Evolutionary conservation across 2,797 vertebrate genomes (phyloP), one percentile per base, ranked within the genome.

Genomic region (Luscinia megarhynchos): DNA sequence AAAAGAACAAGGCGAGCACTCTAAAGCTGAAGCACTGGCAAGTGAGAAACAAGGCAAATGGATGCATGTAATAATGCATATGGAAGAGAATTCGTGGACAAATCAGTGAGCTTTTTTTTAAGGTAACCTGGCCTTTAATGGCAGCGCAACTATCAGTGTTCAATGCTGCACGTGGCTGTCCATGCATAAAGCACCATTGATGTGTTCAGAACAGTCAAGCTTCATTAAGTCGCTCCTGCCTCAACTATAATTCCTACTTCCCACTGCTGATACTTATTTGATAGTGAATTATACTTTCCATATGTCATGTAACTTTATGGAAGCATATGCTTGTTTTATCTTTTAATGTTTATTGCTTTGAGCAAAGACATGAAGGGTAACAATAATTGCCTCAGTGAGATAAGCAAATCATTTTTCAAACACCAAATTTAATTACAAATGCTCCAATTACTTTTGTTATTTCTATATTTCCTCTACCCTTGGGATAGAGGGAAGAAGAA

Each of bases 401-500:
- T 55, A 83, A 74, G 50, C 29, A 81, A 62, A 74, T 67, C 9
- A 66, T 48, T 82, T 84, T 61, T 72, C 57, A 90, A 88, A 74
- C 23, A 61, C 12, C 21, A 45, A 54, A 46, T 74, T 62, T 73
- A 70, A 93, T 87, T 84, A 87, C 27, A 89, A 89, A 92, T 72
- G 68, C 48, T 93, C 32, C 61, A 63, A 38, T 82, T 85, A 63
- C n/a, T 74, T 84, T 53, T 16, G 22, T 67, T 68, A 57, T 58
- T 62, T 67, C 72, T 78, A 48, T 73, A 59, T 62, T 86, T 64
- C 23, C 38, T 34, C 26, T n/a, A 13, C 38, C 68, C 74, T 40
- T 77, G 27, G 19, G 26, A 36, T 16, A 43, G 6, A n/a, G 19
- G 12, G 22, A 84, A 51, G 69, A 72, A 41, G 22, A 79, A 84